Evolutionary conservation across 2,888 invertebrate species (phyloP).

Genomic region (Cheilosia urbana): DNA sequence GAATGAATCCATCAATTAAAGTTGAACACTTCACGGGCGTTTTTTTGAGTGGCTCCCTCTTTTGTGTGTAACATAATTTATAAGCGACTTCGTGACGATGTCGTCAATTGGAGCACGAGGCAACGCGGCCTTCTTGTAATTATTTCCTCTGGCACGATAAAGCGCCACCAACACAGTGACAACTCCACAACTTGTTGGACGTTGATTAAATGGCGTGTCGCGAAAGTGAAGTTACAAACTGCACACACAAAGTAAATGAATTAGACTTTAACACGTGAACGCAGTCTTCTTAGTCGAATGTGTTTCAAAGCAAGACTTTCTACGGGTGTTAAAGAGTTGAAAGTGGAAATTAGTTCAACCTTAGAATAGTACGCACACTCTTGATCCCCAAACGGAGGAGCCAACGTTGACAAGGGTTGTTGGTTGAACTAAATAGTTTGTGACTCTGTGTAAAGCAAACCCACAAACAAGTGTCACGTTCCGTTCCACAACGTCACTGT

Average conservation of each 20-base stretch:
- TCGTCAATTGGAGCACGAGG: not conserved
- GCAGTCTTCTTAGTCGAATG: not conserved
- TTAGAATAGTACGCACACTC: too few relatives aligned
- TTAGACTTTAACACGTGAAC: conserved; percentile 16
- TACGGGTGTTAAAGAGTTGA: not conserved
- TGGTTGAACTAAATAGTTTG: not conserved
- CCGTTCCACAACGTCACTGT: not conserved
- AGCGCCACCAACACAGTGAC: not conserved
- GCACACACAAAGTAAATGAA: conserved; percentile 10
- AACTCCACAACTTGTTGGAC: conserved; percentile 25
- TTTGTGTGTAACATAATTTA: not conserved
- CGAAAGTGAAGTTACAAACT: conserved; percentile 11
- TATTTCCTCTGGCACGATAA: not conserved
- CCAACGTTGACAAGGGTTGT: conserved; percentile 9
- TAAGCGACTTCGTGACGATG: not conserved
- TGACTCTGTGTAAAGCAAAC: not conserved
- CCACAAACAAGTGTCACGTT: conserved; percentile 14
- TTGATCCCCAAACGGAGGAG: not conserved
- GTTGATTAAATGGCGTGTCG: conserved; percentile 9
- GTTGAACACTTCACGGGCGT: conserved; percentile 23
- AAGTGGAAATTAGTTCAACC: not conserved
- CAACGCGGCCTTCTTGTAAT: not conserved
- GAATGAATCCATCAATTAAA: conserved; percentile 42
- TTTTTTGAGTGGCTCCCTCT: not conserved
- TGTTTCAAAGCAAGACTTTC: not conserved